Evolutionary conservation across 2,113 vertebrate genomes (phyloP).

Genomic region (Dissostichus mawsoni): DNA sequence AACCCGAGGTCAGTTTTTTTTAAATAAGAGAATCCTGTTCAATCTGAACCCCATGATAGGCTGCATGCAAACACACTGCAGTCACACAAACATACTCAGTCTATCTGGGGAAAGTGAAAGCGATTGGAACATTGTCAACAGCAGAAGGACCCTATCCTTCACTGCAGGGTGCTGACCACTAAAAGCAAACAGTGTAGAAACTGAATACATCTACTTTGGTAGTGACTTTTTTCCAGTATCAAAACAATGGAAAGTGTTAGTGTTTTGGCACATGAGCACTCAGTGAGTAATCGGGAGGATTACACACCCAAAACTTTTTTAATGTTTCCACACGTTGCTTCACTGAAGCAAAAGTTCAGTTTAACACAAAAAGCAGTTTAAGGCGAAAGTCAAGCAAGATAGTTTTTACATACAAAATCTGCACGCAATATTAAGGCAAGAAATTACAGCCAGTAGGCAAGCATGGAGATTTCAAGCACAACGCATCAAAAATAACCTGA

Average conservation of each 20-base stretch:
- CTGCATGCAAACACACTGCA: constrained; percentile 42
- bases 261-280: constrained; percentile 54
- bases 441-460: constrained; percentile 42
- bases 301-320: constrained; percentile 12
- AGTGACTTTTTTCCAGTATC: constrained; percentile 2
- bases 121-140: constrained; percentile 39
- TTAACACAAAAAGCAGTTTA: constrained; percentile 26
- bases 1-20: constrained; percentile 21
- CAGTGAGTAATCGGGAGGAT: constrained; percentile 10
- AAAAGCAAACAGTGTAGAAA: constrained; percentile 54
- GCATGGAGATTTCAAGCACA: constrained; percentile 39
- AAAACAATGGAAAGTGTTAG: constrained; percentile 28
- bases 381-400: constrained; percentile 44
- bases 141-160: constrained; percentile 57
- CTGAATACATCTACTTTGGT: constrained; percentile 12
- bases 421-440: constrained; percentile 58
- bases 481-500: constrained; percentile 58
- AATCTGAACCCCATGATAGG: neutral
- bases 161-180: constrained; percentile 44
- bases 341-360: constrained; percentile 50
- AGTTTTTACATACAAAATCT: constrained; percentile 64
- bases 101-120: constrained; percentile 35
- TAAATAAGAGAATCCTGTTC: constrained; percentile 10
- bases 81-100: constrained; percentile 35
- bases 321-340: constrained; percentile 37